phyloP scores from a whole-genome alignment of 1,140 invertebrate genomes.

The Scaptomyza pallida region DNA sequence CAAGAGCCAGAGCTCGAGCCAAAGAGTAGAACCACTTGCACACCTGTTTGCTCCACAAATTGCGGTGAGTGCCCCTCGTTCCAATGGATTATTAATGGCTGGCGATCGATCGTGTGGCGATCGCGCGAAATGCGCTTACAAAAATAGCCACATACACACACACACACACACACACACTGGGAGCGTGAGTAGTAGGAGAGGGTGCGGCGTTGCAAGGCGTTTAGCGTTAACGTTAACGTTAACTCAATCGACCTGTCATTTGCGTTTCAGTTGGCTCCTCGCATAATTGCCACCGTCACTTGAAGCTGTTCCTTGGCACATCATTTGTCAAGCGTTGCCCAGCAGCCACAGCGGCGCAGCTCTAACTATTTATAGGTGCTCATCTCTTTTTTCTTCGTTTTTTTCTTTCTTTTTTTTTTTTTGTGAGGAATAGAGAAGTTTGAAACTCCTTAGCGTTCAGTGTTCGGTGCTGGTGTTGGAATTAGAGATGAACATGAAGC shows the following conservation, averaged over 20 bases:
- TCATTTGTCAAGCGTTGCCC: conserved; percentile 71
- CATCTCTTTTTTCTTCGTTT: too few species aligned
- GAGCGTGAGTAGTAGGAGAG: conserved; percentile 48
- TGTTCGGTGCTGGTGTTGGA: not conserved
- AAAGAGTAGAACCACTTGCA: conserved; percentile 1
- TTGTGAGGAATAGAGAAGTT: conserved; percentile 22
- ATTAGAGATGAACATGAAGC: conserved; percentile 5
- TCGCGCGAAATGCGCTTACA: conserved; percentile 53
- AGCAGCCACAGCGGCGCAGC: conserved; percentile 38
- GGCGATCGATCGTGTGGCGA: conserved; percentile 76
- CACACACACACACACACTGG: conserved; percentile 11
- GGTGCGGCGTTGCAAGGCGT: conserved; percentile 65
- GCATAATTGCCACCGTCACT: conserved; percentile 81
- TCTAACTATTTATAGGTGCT: conserved; percentile 35
- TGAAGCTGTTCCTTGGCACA: conserved; percentile 80
- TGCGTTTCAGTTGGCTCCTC: conserved; percentile 73
- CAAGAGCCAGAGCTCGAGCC: not conserved
- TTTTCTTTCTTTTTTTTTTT: not conserved
- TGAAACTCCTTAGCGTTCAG: conserved; percentile 16
- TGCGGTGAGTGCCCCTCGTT: conserved; percentile 49
- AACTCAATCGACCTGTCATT: conserved; percentile 84
- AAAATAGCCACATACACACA: conserved; percentile 68
- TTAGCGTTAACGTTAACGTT: conserved; percentile 83
- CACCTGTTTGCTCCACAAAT: conserved; percentile 66
- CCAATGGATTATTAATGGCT: conserved; percentile 81